Evolutionary conservation across 1,140 invertebrate genomes (phyloP), one percentile per base, ranked within the genome.

Genomic region (Nebria ingens): DNA sequence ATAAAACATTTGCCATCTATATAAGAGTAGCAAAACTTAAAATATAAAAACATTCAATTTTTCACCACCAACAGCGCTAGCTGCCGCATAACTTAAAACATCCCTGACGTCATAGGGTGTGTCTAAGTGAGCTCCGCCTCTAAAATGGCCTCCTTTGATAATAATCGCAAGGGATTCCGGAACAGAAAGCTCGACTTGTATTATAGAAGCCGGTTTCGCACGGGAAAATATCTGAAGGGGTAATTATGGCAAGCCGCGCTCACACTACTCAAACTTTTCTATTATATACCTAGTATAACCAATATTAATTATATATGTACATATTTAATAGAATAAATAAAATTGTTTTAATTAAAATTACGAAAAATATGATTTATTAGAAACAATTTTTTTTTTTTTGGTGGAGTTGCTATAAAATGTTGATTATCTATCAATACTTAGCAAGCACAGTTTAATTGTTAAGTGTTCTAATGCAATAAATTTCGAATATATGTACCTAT

Each of bases 61-160:
- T 65, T 65, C 63, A 53, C 62, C 58, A 49, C 42, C 50, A n/a
- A 56, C 54, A 60, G 64, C 65, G 64, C 65, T 53, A 62, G 61
- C 61, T 62, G 59, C 61, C 62, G 49, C 20, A 45, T 45, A 45
- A 45, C 40, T 45, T 45, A 45, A 45, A 45, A 45, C 40, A 6
- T 12, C 34, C 17, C 25, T 45, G 22, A 23, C 20, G 20, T 19
- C 51, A 52, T 21, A 23, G 51, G 51, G 22, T 9, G 51, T 4
- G 51, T 21, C 20, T 19, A 9, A 52, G 51, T 20, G 4, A 34
- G 63, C 63, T 61, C 65, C 65, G 64, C 65, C 65, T 57, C 55
- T 64, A 67, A 66, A 58, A 67, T 67, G 65, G 65, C 65, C 59
- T 65, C 64, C 65, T 62, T 61, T 58, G 65, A 67, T 63, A 56